Evolutionary conservation across 2,797 vertebrate species (phyloP), one percentile per base, ranked within the genome.

Genomic region (Cuniculus paca): DNA sequence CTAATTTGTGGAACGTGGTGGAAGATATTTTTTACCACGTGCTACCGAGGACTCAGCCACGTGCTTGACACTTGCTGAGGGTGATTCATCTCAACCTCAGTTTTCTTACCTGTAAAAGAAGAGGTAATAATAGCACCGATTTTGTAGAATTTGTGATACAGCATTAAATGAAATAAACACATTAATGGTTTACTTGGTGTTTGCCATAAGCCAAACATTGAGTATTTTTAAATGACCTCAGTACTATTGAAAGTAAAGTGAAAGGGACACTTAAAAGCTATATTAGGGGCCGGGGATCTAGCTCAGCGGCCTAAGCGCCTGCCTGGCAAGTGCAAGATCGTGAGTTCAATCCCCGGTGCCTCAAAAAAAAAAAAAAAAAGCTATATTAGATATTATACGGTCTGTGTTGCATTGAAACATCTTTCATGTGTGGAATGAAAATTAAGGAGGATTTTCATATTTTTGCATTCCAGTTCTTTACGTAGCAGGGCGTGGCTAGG

Each of bases 221-320:
- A 17, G 88, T 36, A 78, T 84, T 95, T 86, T 92, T 79, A 77
- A 77, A 78, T 83, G n/a, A 60, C 42, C 42, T 45, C 52, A 26
- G 26, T 93, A 26, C 54, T 74, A 80, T 31, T 84, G 22, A 78
- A 24, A 48, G 26, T 79, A n/a, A 89, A 88, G 7, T 50, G 52
- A n/a, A n/a, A 31, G 39, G 52, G 22, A 45, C 12, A 34, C 17
- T 68, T 68, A 68, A 60, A 63, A 63, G 85, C 31, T 52, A 24
- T 2, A 6, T 26, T 42, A 88, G n/a, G n/a, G n/a, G n/a, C n/a
- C n/a, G n/a, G n/a, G n/a, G n/a, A n/a, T n/a, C n/a, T n/a, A n/a
- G n/a, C n/a, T n/a, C n/a, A n/a, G n/a, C n/a, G n/a, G n/a, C n/a
- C n/a, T n/a, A n/a, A n/a, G n/a, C n/a, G n/a, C n/a, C n/a, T n/a